Evolutionary conservation across 2,113 vertebrate species (phyloP), one percentile per base, ranked within the genome.

Genomic region (Periophthalmus modestus): DNA sequence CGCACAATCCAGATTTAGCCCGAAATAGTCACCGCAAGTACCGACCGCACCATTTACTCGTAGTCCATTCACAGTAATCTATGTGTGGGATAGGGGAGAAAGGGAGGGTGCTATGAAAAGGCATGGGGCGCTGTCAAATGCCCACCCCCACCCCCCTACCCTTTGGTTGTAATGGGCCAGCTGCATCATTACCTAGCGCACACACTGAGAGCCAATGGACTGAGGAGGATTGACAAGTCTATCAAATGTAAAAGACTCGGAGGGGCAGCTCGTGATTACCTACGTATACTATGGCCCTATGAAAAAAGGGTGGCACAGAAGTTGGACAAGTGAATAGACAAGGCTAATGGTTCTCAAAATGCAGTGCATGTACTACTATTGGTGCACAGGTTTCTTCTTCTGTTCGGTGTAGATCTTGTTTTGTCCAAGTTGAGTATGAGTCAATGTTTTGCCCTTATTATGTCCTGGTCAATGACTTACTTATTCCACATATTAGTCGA

Each of bases 31-130:
- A 66, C 83, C 68, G 62, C 83, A 82, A 75, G 79, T 75, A 75
- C 23, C 61, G 71, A 83, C 70, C 74, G 88, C 85, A 91, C 83
- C 87, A 92, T 94, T 94, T 91, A 91, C 92, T 87, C 85, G 83
- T 72, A 84, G 81, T 83, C 79, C 70, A 81, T 90, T 87, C 83
- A 83, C 71, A 55, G 72, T 59, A 66, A 79, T 77, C 68, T 81
- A 75, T 82, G 74, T 75, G 66, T 66, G 39, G 50, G 62, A 47
- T 48, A 7, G 55, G 18, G 48, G 54, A 54, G 7, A 68, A 72
- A 52, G 24, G 68, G 75, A 43, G 79, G 48, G 59, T 34, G 70
- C 77, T 82, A 85, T 88, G 82, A 88, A 89, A 65, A 86, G 81
- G 74, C 82, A 63, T 85, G 75, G 84, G 88, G 88, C 59, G 80